Evolutionary conservation across 2,888 invertebrate genomes (phyloP).

Genomic region (Caenorhabditis virilis): DNA sequence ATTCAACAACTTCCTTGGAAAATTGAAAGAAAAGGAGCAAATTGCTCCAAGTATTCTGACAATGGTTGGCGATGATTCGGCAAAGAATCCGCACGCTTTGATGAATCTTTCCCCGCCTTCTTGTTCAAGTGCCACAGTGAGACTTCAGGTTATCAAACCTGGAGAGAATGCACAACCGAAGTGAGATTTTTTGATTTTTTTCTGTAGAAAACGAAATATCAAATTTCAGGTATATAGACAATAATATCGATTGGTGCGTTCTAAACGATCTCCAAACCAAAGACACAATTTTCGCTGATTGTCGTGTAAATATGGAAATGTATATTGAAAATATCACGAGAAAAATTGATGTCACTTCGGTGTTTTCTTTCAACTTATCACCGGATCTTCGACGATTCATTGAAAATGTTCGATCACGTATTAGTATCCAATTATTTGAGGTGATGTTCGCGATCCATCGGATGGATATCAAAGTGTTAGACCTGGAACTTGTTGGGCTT

Average conservation of each 20-base stretch:
- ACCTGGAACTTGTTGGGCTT: conserved; percentile 11
- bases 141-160: conserved; percentile 25
- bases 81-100: background rate
- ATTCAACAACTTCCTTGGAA: background rate
- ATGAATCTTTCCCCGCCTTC: background rate
- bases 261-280: conserved; percentile 34
- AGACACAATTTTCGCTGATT: conserved; percentile 26
- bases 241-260: conserved; percentile 6
- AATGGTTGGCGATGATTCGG: no score
- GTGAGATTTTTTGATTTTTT: no score
- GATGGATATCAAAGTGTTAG: conserved; percentile 33
- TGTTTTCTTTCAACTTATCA: conserved; percentile 6
- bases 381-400: conserved; percentile 5
- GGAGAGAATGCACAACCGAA: conserved; percentile 39
- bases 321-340: conserved; percentile 29
- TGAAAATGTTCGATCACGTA: conserved; percentile 40
- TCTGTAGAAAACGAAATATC: background rate
- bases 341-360: conserved; percentile 13
- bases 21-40: conserved; percentile 13
- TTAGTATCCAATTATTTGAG: conserved; percentile 56
- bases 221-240: background rate
- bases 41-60: background rate
- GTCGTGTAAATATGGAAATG: conserved; percentile 21
- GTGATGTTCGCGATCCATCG: conserved; percentile 62
- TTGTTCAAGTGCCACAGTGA: background rate